Evolutionary conservation across 2,797 vertebrate species (phyloP).

Genomic region (Ammospiza maritima): DNA sequence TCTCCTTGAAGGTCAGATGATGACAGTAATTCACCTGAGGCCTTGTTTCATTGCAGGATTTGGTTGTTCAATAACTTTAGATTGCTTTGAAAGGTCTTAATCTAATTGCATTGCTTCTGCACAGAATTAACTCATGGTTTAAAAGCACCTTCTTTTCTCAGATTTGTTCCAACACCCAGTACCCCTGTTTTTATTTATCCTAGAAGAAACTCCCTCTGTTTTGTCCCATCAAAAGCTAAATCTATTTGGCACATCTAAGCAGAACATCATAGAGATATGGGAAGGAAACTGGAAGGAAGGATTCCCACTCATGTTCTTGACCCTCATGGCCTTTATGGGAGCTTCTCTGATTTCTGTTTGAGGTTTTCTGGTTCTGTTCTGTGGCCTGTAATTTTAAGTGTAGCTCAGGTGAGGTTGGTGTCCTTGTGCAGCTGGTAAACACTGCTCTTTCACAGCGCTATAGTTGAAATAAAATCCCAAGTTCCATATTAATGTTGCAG

Average conservation of each 20-base stretch:
- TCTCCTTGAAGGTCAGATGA: background rate
- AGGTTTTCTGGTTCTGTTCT: background rate
- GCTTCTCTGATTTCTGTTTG: background rate
- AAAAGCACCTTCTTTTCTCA: background rate
- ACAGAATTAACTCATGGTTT: background rate
- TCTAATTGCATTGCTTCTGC: background rate
- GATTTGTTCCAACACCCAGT: background rate
- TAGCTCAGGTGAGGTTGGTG: background rate
- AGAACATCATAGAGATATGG: background rate
- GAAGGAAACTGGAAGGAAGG: background rate
- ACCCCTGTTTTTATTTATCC: background rate
- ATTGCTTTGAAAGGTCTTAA: background rate
- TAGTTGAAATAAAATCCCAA: background rate
- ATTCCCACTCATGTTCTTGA: background rate
- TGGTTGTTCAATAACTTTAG: background rate
- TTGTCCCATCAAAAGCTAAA: background rate
- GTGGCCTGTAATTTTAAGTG: background rate
- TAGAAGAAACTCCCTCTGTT: background rate
- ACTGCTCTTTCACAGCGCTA: background rate
- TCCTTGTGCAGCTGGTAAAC: background rate
- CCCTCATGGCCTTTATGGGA: background rate
- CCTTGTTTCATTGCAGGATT: background rate
- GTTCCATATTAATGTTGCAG: rapidly evolving
- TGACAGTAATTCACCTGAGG: background rate
- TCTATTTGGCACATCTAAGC: background rate